Conservation (phyloP, 2,113 vertebrate genomes). For the Polypterus bichir region DNA sequence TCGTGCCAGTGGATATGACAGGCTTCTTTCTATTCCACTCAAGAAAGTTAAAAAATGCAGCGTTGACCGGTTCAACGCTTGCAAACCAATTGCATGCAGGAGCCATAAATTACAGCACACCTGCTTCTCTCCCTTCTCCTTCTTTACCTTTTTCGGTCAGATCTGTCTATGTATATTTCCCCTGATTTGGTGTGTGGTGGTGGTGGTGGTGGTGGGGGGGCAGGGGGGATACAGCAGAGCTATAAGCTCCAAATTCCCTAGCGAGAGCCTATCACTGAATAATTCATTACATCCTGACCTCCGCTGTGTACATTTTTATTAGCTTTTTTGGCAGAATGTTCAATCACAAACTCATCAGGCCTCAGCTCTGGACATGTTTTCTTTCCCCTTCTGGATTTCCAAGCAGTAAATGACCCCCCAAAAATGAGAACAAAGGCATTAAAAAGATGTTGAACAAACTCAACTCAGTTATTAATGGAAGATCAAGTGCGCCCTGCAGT, state of each 20-base stretch:
- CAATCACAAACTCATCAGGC: conserved; percentile 12
- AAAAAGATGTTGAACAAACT: neutral
- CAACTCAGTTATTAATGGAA: too few relatives aligned
- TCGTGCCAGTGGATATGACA: neutral
- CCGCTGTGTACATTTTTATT: conserved; percentile 26
- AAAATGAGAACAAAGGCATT: conserved; percentile 1
- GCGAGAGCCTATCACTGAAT: conserved; percentile 23
- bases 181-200: neutral
- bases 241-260: conserved; percentile 24
- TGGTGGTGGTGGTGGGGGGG: too few relatives aligned
- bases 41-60: neutral
- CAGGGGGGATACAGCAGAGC: conserved; percentile 5
- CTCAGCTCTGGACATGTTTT: conserved; percentile 19
- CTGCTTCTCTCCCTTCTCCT: conserved; percentile 11
- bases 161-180: conserved; percentile 10
- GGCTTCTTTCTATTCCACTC: neutral
- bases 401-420: neutral
- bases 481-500: too few relatives aligned
- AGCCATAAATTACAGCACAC: conserved; percentile 11
- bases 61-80: neutral
- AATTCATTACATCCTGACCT: conserved; percentile 27
- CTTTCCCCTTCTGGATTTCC: conserved; percentile 1
- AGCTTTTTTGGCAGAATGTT: conserved; percentile 26
- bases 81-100: conserved; percentile 2
- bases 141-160: conserved; percentile 11